These are phyloP conservation scores for Prunella fulvescens DNA, from an alignment of 2,113 vertebrate genomes.

Conservation along the genomic window DNA sequence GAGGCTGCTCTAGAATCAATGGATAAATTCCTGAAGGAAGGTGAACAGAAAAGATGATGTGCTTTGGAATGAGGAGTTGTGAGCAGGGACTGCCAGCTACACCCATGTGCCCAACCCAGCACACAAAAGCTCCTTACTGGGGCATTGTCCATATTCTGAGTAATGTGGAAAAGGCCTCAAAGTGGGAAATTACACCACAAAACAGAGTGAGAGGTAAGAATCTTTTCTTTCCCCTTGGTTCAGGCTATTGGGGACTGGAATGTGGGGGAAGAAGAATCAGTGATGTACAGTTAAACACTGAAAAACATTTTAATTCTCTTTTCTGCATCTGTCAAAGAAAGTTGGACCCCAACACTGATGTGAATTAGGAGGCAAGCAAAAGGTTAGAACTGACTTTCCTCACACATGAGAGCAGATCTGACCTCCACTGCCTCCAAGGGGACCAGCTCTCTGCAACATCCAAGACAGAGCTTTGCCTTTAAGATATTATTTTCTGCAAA, in stretches of 20 bases:
- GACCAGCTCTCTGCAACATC: not conserved
- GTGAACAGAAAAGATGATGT: accelerated
- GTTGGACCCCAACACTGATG: not conserved
- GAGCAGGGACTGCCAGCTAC: not conserved
- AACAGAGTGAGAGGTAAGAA: not conserved
- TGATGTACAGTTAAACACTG: not conserved
- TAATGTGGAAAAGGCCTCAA: not conserved
- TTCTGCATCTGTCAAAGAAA: not conserved
- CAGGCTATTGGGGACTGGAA: not conserved
- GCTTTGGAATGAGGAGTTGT: not conserved
- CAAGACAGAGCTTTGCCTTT: not conserved
- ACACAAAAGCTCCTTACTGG: not conserved
- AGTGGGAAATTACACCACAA: not conserved
- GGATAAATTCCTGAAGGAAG: not conserved
- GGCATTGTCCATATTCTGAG: not conserved
- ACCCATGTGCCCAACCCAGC: not conserved
- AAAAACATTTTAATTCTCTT: not conserved
- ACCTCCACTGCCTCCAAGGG: not conserved
- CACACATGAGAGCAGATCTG: not conserved
- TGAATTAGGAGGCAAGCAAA: not conserved
- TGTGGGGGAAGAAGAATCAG: not conserved
- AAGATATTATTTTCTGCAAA: not conserved
- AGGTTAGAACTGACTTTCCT: not conserved
- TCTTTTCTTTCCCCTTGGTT: not conserved
- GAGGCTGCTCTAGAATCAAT: not conserved